Evolutionary conservation across 2,888 invertebrate species (phyloP).

Genomic region (Sinotaia quadrata): DNA sequence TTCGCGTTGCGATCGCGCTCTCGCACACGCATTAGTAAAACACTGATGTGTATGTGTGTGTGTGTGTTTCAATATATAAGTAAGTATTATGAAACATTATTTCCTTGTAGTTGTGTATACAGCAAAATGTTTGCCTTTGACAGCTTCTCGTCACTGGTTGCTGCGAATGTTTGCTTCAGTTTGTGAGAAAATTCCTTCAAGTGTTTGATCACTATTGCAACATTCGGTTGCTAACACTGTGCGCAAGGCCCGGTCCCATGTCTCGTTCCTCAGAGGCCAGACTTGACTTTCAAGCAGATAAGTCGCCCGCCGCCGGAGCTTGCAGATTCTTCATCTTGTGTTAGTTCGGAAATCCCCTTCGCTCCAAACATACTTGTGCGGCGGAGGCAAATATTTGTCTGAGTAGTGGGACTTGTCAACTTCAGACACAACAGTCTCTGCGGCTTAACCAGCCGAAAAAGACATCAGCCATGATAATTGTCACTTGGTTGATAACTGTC

Average conservation of each 20-base stretch:
- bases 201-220: neutral
- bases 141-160: no score
- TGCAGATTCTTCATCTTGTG: neutral
- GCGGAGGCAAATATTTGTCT: conserved; percentile 1
- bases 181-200: neutral
- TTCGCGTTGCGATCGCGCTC: no score
- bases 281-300: neutral
- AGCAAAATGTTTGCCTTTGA: no score
- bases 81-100: no score
- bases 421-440: neutral
- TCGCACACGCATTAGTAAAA: no score
- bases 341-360: neutral
- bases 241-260: neutral
- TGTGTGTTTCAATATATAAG: no score
- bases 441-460: no score
- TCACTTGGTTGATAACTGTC: no score
- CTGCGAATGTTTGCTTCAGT: neutral
- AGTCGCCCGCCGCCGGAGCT: neutral
- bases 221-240: neutral
- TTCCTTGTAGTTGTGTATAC: no score
- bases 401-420: neutral
- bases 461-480: no score
- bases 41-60: no score
- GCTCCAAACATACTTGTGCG: conserved; percentile 2
- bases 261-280: neutral